phyloP scores from a whole-genome alignment of 2,113 vertebrate species.

The Himantopus leucocephalus region DNA sequence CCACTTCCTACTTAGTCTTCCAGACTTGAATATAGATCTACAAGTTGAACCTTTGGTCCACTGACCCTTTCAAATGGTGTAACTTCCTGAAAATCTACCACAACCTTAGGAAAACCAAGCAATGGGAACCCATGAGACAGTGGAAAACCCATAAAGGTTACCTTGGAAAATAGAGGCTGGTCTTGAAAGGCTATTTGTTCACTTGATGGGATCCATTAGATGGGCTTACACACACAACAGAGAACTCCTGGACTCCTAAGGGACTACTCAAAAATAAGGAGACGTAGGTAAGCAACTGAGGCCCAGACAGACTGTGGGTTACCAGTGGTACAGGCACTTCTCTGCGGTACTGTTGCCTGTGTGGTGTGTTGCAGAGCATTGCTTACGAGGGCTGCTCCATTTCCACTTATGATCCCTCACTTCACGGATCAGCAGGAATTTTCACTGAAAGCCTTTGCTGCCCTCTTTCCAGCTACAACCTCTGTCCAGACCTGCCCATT shows the following conservation, averaged over 20 bases:
- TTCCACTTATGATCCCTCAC: background rate
- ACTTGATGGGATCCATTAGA: background rate
- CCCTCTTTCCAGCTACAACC: background rate
- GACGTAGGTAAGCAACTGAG: background rate
- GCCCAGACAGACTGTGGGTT: background rate
- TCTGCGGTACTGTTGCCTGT: rapidly evolving
- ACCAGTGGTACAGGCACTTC: background rate
- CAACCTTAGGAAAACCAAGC: background rate
- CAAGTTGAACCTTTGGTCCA: background rate
- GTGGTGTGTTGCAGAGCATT: background rate
- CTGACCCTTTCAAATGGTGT: background rate
- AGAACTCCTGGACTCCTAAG: background rate
- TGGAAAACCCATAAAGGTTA: background rate
- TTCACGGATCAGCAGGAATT: background rate
- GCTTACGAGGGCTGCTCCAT: background rate
- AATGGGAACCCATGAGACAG: background rate
- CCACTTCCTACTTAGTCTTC: background rate
- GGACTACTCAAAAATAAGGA: background rate
- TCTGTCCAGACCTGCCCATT: background rate
- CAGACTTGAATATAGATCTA: background rate
- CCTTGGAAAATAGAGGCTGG: background rate
- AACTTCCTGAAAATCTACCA: background rate
- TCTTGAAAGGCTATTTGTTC: background rate
- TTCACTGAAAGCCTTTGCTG: background rate
- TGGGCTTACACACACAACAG: background rate